phyloP scores from a whole-genome alignment of 2,797 vertebrate species.

The Crypturellus tataupa region DNA sequence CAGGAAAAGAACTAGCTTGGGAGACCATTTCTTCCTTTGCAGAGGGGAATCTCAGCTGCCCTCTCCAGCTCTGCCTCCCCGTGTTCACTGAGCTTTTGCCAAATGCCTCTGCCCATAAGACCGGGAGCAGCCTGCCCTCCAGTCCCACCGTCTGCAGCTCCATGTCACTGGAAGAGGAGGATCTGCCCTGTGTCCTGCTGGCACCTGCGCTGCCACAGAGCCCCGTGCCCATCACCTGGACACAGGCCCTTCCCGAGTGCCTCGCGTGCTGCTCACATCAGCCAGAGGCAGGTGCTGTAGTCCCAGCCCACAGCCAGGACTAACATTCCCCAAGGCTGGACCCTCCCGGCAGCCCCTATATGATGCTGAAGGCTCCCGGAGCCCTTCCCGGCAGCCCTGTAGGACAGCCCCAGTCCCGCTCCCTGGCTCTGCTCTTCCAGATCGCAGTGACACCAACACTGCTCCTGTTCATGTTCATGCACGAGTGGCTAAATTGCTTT shows the following conservation, averaged over 20 bases:
- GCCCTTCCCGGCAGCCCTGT: not conserved
- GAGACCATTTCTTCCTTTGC: not conserved
- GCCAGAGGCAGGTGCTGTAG: not conserved
- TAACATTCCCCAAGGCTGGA: accelerated
- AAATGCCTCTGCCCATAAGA: accelerated
- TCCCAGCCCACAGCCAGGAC: not conserved
- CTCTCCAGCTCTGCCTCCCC: not conserved
- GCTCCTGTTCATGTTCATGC: not conserved
- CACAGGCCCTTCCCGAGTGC: not conserved
- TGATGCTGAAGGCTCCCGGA: not conserved
- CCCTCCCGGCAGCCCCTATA: accelerated
- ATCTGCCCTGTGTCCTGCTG: accelerated
- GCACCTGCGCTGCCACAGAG: not conserved
- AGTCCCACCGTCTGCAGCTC: no score
- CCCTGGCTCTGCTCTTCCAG: not conserved
- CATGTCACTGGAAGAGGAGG: accelerated
- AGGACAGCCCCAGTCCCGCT: accelerated
- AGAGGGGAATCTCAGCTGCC: not conserved
- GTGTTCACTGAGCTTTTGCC: not conserved
- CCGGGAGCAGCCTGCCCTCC: not conserved
- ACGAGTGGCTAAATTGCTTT: not conserved
- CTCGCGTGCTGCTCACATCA: accelerated
- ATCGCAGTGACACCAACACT: not conserved
- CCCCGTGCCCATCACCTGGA: not conserved
- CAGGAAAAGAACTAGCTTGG: not conserved